Percentiles rank a stretch among this genome's conserved stretches.
phyloP scores from a whole-genome alignment of 2,888 invertebrate species.

The Drosophila prolongata region DNA sequence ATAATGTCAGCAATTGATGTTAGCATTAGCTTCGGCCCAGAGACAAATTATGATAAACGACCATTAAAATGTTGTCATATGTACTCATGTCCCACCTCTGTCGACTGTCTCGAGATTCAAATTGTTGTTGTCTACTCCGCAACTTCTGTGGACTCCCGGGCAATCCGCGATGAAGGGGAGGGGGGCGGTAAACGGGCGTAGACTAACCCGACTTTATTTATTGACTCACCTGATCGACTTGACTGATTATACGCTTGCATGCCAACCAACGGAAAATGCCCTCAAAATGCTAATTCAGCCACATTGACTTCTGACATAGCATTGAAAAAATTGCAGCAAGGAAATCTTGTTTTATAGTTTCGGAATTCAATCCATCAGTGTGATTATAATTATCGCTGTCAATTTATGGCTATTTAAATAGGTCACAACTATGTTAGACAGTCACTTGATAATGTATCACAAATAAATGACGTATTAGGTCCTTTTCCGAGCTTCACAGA shows the following conservation, averaged over 20 bases:
- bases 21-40: slow-evolving; percentile 59
- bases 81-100: slow-evolving; percentile 57
- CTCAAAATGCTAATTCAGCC: slow-evolving; percentile 26
- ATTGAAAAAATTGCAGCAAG: slow-evolving; percentile 6
- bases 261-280: slow-evolving; percentile 52
- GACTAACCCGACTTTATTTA: slow-evolving; percentile 73
- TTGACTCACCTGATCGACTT: slow-evolving; percentile 83
- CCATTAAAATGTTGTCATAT: slow-evolving; percentile 76
- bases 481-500: too few relatives aligned
- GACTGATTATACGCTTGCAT: slow-evolving; percentile 84
- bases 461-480: neutral
- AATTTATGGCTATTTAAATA: slow-evolving; percentile 4
- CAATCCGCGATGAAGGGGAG: neutral
- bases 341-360: slow-evolving; percentile 5
- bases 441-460: neutral
- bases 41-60: slow-evolving; percentile 78
- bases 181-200: neutral
- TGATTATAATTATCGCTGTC: slow-evolving; percentile 1
- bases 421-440: neutral
- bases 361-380: neutral
- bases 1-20: slow-evolving; percentile 61
- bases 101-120: slow-evolving; percentile 11
- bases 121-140: slow-evolving; percentile 13
- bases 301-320: slow-evolving; percentile 2
- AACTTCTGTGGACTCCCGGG: slow-evolving; percentile 25